Conservation (phyloP, 2,888 invertebrate genomes). For the Eristalis intricaria region DNA sequence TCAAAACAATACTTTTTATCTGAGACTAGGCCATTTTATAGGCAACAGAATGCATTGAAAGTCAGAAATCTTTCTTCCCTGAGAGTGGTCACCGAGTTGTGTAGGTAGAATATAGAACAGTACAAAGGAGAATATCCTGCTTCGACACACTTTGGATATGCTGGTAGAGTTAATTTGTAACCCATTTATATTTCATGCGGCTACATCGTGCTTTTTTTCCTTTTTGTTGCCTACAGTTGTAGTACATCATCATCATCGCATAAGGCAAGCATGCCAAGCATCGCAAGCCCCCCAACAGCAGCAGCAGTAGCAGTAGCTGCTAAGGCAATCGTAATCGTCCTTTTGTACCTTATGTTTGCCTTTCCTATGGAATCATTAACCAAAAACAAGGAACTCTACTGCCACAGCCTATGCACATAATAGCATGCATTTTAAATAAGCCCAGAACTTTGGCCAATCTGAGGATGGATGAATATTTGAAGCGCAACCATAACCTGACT, state of each 20-base stretch:
- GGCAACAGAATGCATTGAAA: slow-evolving; percentile 24
- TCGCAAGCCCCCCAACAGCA: not conserved
- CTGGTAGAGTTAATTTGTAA: slow-evolving; percentile 61
- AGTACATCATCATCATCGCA: slow-evolving; percentile 44
- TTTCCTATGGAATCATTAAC: slow-evolving; percentile 59
- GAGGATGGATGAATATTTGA: slow-evolving; percentile 65
- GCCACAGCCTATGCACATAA: slow-evolving; percentile 61
- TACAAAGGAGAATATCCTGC: slow-evolving; percentile 14
- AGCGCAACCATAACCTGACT: slow-evolving; percentile 61
- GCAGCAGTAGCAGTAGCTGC: not conserved
- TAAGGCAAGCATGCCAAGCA: not conserved
- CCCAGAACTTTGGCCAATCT: slow-evolving; percentile 62
- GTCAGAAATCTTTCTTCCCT: not conserved
- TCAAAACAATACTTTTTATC: slow-evolving; percentile 2
- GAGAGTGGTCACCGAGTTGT: slow-evolving; percentile 40
- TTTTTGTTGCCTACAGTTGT: slow-evolving; percentile 31
- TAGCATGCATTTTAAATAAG: slow-evolving; percentile 66
- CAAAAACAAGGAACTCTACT: slow-evolving; percentile 56
- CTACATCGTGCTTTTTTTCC: slow-evolving; percentile 23
- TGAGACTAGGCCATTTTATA: not conserved
- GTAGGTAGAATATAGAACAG: slow-evolving; percentile 6
- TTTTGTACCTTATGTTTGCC: slow-evolving; percentile 57
- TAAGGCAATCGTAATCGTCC: slow-evolving; percentile 52
- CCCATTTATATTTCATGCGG: slow-evolving; percentile 56
- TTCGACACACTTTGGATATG: slow-evolving; percentile 37